Conservation (phyloP, 2,797 vertebrate genomes). For the Arrhamphus sclerolepis region DNA sequence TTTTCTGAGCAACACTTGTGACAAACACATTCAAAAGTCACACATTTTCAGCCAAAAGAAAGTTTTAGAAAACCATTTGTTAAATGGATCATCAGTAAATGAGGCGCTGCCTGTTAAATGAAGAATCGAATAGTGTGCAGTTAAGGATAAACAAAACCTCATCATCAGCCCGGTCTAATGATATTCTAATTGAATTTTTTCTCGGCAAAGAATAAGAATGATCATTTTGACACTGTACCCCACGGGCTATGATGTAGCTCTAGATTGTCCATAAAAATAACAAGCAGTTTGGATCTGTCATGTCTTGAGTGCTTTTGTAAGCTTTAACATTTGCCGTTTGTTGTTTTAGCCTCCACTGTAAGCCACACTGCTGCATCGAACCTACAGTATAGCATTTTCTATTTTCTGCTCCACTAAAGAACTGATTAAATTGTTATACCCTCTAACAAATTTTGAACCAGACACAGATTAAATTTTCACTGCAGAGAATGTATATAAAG, state of each 20-base stretch:
- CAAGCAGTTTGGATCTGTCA: constrained; percentile 55
- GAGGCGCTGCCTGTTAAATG: constrained; percentile 83
- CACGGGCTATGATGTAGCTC: constrained; percentile 70
- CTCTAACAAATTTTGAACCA: constrained; percentile 60
- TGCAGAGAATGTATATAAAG: constrained; percentile 47
- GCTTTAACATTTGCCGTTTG: constrained; percentile 39
- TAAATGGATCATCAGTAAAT: constrained; percentile 81
- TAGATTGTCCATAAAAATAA: constrained; percentile 70
- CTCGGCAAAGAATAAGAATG: constrained; percentile 74
- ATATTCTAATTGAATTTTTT: constrained; percentile 81
- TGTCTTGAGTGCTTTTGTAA: constrained; percentile 36
- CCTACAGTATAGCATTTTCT: constrained; percentile 35
- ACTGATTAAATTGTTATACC: constrained; percentile 65
- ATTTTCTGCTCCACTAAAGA: constrained; percentile 62
- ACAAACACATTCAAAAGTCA: constrained; percentile 46
- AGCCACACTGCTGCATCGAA: constrained; percentile 26
- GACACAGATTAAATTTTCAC: constrained; percentile 51
- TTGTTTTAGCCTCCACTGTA: constrained; percentile 48
- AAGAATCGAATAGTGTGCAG: constrained; percentile 82
- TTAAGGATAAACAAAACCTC: constrained; percentile 81
- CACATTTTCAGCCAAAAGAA: constrained; percentile 65
- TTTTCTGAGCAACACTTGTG: constrained; percentile 7
- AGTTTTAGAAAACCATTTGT: constrained; percentile 73
- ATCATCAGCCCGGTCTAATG: constrained; percentile 80
- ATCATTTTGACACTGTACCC: constrained; percentile 75